Evolutionary conservation across 2,797 vertebrate species (phyloP).

Genomic region (Rhynchonycteris naso): DNA sequence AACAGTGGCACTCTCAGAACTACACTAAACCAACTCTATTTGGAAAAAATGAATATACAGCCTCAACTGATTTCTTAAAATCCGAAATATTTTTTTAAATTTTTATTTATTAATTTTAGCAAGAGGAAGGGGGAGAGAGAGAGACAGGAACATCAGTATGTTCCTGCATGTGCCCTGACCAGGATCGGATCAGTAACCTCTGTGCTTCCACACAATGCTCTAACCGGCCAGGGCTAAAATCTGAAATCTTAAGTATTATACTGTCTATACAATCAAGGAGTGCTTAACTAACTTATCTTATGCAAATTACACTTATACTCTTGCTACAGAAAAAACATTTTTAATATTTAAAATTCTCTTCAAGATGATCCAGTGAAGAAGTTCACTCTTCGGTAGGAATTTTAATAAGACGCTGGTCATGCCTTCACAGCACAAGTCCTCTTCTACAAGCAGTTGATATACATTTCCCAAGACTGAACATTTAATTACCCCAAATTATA

Average conservation of each 20-base stretch:
- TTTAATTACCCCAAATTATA: neutral
- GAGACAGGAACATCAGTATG: no score
- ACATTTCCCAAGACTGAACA: neutral
- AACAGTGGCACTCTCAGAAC: neutral
- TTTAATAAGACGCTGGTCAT: neutral
- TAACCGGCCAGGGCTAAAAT: neutral
- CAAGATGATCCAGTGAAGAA: neutral
- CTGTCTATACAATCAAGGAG: neutral
- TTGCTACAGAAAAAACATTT: neutral
- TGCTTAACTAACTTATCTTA: neutral
- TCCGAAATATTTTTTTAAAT: no score
- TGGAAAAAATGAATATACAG: neutral
- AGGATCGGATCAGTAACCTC: no score
- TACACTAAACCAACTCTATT: neutral
- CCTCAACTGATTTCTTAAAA: neutral
- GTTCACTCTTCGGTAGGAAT: neutral
- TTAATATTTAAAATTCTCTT: slow-evolving; percentile 38
- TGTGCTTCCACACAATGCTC: no score
- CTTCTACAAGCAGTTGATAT: neutral
- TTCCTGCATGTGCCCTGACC: no score
- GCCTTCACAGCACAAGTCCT: neutral
- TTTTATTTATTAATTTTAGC: no score
- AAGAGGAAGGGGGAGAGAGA: no score
- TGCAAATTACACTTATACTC: neutral
- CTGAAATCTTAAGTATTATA: neutral